Evolutionary conservation across 2,113 vertebrate species (phyloP), one percentile per base, ranked within the genome.

Genomic region (Morone chrysops): DNA sequence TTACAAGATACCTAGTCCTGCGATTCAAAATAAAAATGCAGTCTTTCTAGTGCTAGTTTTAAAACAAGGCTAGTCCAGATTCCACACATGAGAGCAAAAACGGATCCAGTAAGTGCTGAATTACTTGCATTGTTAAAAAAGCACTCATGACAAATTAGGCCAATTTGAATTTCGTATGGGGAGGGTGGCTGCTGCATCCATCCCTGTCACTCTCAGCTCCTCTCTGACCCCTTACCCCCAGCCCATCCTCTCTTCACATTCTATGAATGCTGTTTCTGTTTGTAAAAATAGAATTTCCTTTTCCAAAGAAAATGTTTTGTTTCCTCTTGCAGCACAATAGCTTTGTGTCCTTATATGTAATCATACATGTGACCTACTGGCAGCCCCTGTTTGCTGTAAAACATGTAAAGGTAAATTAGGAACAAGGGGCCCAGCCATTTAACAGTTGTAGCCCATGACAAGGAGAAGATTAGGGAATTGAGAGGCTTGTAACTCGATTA

Each of bases 401-500:
- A 94, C 90, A 91, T 48, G 81, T 51, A 81, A 83, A 89, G 87
- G 81, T 90, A 88, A 90, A 91, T 89, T 86, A 91, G 82, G 84
- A 90, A 88, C 87, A 92, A 91, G 80, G 76, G 78, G 73, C 85
- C 65, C 40, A 38, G 90, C 82, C 89, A 78, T 93, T 92, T 93
- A 94, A 91, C 92, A 89, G 87, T 91, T 91, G 93, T 94, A 91
- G 81, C 67, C 79, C 87, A 90, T 90, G 93, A 94, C 90, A 94
- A 93, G 88, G 81, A 87, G 85, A 87, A 87, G 92, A 94, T 95
- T 93, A 90, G 87, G 87, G 85, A 94, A 94, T 90, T 92, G 90
- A 92, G 92, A 92, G 86, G 81, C 87, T 92, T 93, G 90, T 94
- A 94, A 95, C 92, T 92, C 82, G 80, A 94, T 95, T 94, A 93